Evolutionary conservation across 2,797 vertebrate genomes (phyloP), one percentile per base, ranked within the genome.

Genomic region (Hydrolagus colliei): DNA sequence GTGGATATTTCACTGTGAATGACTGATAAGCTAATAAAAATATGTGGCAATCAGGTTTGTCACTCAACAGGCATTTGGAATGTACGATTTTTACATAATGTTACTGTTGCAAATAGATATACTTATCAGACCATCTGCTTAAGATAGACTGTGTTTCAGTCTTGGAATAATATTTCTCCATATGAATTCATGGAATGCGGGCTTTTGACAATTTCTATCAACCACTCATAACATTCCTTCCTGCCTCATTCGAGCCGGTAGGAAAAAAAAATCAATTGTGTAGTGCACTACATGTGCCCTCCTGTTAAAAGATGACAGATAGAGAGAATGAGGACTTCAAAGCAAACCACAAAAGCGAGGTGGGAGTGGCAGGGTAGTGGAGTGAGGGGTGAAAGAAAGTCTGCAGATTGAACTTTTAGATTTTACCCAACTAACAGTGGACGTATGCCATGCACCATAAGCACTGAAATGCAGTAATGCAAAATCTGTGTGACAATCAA

Each of bases 291-390:
- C 96, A 96, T 95, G 96, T 95, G 95, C 96, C 96, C 97, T 98
- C 96, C 95, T 94, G 95, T 97, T 96, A 92, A 93, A 94, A 97
- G 97, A 98, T 97, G 96, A 98, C 97, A 98, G 98, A 99, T 98
- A 97, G 98, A 97, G 98, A 97, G 98, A 97, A 98, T 97, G 97
- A 97, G 97, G 98, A 98, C 97, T 98, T 99, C 97, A 99, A 98
- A 98, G 97, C 93, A 91, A 92, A 95, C 96, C 96, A 95, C 96
- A 96, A 94, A 95, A 95, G 96, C 27, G 95, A 96, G 96, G 96
- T 97, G 94, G 94, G 96, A 27, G 27, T 27, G 1, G 27, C 27
- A 27, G 96, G 96, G 97, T 96, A 6, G 96, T 96, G 96, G 96
- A 96, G 94, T 94, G 96, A 6, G 41, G 41, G 6, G 41, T 52